These are phyloP conservation scores for Lepus europaeus DNA, from an alignment of 2,113 vertebrate genomes.

Conservation along the genomic window DNA sequence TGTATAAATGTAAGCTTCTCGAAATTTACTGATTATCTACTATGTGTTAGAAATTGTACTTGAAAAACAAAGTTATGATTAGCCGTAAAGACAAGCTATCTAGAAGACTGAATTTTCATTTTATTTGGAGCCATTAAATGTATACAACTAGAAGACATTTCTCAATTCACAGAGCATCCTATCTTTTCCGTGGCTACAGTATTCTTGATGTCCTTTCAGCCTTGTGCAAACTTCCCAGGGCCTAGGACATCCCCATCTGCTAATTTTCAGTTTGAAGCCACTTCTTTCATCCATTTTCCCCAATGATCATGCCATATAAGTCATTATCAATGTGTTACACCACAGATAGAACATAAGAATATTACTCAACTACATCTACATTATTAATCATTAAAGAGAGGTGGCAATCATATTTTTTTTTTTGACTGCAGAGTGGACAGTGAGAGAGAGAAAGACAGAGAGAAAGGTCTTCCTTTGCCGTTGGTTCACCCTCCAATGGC, in stretches of 20 bases:
- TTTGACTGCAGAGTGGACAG: no score
- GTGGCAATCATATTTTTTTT: neutral
- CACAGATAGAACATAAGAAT: neutral
- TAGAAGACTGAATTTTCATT: neutral
- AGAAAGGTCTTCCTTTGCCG: no score
- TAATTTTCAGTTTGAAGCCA: neutral
- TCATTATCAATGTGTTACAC: neutral
- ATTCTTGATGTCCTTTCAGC: neutral
- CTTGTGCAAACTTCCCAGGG: neutral
- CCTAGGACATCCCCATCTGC: neutral
- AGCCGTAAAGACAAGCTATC: slow-evolving; percentile 35
- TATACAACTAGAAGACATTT: neutral
- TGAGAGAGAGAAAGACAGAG: no score
- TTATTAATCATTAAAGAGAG: neutral
- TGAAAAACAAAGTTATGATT: neutral
- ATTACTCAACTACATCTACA: neutral
- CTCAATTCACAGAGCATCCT: neutral
- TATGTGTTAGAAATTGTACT: neutral
- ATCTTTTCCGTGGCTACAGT: neutral
- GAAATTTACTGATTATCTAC: neutral
- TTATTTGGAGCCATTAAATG: neutral
- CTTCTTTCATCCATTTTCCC: neutral
- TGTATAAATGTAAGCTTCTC: neutral
- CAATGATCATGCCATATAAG: neutral
- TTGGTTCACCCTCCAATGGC: no score